Evolutionary conservation across 1,140 invertebrate species (phyloP).

Genomic region (Lucilia cuprina): DNA sequence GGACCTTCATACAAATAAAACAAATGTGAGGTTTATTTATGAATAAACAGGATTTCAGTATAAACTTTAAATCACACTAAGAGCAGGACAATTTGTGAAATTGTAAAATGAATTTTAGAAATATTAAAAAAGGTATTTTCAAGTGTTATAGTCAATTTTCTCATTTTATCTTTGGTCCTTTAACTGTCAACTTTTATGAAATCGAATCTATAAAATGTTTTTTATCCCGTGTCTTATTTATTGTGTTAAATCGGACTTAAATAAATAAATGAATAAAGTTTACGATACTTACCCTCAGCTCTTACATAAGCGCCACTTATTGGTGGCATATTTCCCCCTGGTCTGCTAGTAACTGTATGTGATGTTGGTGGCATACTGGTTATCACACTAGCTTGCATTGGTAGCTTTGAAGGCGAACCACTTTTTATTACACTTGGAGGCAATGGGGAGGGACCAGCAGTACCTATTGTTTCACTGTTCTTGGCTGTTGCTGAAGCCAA

Average conservation of each 20-base stretch:
- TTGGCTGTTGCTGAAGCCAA: conserved; percentile 34
- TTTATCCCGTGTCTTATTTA: no score
- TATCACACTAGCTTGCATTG: conserved; percentile 68
- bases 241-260: neutral
- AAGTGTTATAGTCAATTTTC: no score
- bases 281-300: conserved; percentile 35
- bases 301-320: conserved; percentile 26
- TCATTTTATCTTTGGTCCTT: no score
- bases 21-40: no score
- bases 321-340: conserved; percentile 56
- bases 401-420: conserved; percentile 42
- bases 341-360: conserved; percentile 46
- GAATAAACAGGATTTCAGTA: no score
- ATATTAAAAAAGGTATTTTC: no score
- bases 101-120: no score
- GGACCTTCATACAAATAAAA: conserved; percentile 29
- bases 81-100: no score
- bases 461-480: conserved; percentile 5
- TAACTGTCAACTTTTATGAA: no score
- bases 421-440: conserved; percentile 63
- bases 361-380: conserved; percentile 68
- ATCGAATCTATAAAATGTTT: no score
- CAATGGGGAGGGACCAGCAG: conserved; percentile 36
- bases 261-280: neutral
- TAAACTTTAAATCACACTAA: no score